Evolutionary conservation across 2,113 vertebrate genomes (phyloP).

Genomic region (Microtus ochrogaster): DNA sequence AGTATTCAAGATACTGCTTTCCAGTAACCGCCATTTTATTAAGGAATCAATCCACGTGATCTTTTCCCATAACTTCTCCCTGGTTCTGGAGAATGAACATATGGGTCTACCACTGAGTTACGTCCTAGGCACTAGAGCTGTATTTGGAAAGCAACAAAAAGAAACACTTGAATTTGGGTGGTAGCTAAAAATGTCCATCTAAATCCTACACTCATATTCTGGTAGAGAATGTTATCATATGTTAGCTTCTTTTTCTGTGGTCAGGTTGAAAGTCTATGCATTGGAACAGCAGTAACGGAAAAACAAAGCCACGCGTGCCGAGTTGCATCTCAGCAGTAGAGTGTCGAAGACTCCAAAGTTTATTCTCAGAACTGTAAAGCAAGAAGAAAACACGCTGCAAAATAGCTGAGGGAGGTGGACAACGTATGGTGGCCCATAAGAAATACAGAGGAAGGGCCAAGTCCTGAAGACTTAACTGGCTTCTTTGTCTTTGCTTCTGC

Average conservation of each 20-base stretch:
- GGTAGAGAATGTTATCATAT: background rate
- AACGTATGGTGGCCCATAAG: background rate
- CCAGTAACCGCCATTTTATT: constrained; percentile 24
- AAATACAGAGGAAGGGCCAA: background rate
- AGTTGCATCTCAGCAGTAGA: background rate
- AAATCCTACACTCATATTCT: background rate
- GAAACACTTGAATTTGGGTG: constrained; percentile 34
- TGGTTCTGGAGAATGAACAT: background rate
- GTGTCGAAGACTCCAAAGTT: background rate
- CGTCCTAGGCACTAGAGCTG: background rate
- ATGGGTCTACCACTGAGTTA: background rate
- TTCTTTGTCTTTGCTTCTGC: background rate
- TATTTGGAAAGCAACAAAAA: background rate
- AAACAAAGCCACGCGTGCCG: background rate
- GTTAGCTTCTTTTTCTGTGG: background rate
- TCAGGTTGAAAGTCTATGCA: background rate
- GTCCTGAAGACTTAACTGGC: background rate
- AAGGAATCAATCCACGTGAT: background rate
- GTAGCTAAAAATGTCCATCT: background rate
- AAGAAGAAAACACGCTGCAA: background rate
- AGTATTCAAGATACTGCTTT: background rate
- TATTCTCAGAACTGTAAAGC: background rate
- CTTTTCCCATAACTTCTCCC: background rate
- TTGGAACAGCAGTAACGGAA: constrained; percentile 35
- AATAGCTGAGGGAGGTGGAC: background rate